Evolutionary conservation across 2,797 vertebrate species (phyloP), one percentile per base, ranked within the genome.

Genomic region (Schizopygopsis malacanthus): DNA sequence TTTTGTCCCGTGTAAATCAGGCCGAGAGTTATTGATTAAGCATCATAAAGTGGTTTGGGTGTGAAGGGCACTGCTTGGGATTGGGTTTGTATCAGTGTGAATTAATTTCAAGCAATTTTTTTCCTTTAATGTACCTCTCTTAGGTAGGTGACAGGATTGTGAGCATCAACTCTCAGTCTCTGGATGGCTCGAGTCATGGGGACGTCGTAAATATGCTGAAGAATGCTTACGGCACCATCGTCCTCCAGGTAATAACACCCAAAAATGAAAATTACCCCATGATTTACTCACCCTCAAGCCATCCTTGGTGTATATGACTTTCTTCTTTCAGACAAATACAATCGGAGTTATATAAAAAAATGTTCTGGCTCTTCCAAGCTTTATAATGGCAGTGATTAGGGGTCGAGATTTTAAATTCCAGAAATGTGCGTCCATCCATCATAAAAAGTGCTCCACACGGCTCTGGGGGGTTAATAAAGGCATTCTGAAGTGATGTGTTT

Each of bases 101-200:
- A 76, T 67, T 25, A 28, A 6, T 79, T 6, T 72, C 65, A 76
- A 86, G 56, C 13, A 78, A 41, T 41, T 41, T 85, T 28, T 45
- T 79, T 22, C 4, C n/a, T 82, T 25, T 67, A 20, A 43, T 85
- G 28, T 85, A 56, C 82, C 70, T 86, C 56, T 86, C 79, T 85
- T 47, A 99, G 98, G 98, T 99, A 87, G 98, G 98, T 65, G 98
- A 99, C 93, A 95, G 98, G 89, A 97, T 99, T 90, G 94, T 99
- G 93, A 98, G 96, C 92, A 97, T 99, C 89, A 98, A 99, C 87
- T 92, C 95, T 88, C 96, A 96, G 90, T 93, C 94, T 79, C 93
- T 98, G 93, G 97, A 99, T 80, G 95, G 95, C 85, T 92, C 97
- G 93, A 95, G 96, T 75, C 98, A 99, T 56, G 91, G 95, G 0